Evolutionary conservation across 2,797 vertebrate species (phyloP).

Genomic region (Microctenopoma steveboyesi): DNA sequence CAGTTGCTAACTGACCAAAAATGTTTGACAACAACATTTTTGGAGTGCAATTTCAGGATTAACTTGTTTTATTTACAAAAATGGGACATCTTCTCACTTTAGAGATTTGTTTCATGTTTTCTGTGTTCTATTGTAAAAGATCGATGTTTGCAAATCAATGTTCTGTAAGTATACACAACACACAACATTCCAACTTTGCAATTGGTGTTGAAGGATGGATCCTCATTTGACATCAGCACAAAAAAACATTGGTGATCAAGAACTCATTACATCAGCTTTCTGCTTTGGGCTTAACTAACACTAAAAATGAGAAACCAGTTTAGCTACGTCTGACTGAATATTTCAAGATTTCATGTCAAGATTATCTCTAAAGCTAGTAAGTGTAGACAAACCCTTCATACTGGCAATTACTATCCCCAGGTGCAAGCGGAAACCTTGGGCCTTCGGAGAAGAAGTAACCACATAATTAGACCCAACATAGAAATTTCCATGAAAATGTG

Average conservation of each 20-base stretch:
- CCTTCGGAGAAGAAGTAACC: not conserved
- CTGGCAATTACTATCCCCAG: not conserved
- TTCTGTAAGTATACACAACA: too few species aligned
- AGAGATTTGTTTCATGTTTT: too few species aligned
- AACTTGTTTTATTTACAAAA: too few species aligned
- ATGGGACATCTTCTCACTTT: too few species aligned
- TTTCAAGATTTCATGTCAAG: not conserved
- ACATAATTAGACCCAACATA: not conserved
- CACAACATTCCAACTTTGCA: too few species aligned
- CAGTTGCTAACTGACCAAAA: too few species aligned
- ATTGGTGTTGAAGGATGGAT: not conserved
- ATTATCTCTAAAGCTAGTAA: not conserved
- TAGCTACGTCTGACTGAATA: not conserved
- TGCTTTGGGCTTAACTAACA: not conserved
- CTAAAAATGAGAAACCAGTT: not conserved
- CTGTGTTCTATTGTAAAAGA: too few species aligned
- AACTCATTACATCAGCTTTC: not conserved
- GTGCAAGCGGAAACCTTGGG: slow-evolving; percentile 1
- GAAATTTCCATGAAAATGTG: slow-evolving; percentile 3
- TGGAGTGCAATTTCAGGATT: too few species aligned
- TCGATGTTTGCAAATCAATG: too few species aligned
- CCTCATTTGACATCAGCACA: not conserved
- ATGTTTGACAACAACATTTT: too few species aligned
- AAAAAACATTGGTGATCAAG: not conserved
- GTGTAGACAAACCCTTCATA: not conserved